Conservation (phyloP, 2,113 vertebrate genomes). For the Brevimyrus niger region DNA sequence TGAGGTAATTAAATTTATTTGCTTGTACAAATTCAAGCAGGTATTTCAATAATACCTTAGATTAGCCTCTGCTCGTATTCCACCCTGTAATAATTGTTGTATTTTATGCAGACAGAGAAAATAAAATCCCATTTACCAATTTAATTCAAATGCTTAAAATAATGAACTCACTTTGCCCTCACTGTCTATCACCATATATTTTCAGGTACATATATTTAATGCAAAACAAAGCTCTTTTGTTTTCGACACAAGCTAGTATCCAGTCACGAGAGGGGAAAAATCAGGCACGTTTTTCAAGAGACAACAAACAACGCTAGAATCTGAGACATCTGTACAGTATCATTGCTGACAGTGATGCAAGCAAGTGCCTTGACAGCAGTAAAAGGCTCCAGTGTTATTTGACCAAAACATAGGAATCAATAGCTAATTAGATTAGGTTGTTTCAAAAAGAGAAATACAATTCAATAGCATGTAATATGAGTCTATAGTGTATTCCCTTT, state of each 20-base stretch:
- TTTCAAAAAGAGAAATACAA: slow-evolving; percentile 33
- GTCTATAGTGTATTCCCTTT: slow-evolving; percentile 23
- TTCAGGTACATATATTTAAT: background rate
- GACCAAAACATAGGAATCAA: slow-evolving; percentile 37
- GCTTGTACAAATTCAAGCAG: slow-evolving; percentile 17
- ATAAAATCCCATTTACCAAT: slow-evolving; percentile 7
- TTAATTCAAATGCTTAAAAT: slow-evolving; percentile 16
- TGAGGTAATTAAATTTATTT: background rate
- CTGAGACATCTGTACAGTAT: slow-evolving; percentile 28
- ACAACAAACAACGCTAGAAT: background rate
- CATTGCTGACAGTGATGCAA: slow-evolving; percentile 29
- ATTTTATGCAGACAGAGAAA: background rate
- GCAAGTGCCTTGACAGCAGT: slow-evolving; percentile 41
- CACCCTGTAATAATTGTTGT: background rate
- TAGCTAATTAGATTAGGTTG: slow-evolving; percentile 23
- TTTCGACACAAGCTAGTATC: slow-evolving; percentile 10
- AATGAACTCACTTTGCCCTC: background rate
- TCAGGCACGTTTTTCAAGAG: background rate
- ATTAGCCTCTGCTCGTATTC: slow-evolving; percentile 5
- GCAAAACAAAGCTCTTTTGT: slow-evolving; percentile 8
- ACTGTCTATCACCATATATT: background rate
- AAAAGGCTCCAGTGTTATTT: slow-evolving; percentile 49
- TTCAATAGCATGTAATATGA: slow-evolving; percentile 41
- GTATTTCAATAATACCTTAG: background rate
- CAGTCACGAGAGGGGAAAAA: background rate